Percentiles rank a stretch among this genome's conserved stretches.
Evolutionary conservation across 2,797 vertebrate genomes (phyloP).

Genomic region (Leontocebus nigricollis): DNA sequence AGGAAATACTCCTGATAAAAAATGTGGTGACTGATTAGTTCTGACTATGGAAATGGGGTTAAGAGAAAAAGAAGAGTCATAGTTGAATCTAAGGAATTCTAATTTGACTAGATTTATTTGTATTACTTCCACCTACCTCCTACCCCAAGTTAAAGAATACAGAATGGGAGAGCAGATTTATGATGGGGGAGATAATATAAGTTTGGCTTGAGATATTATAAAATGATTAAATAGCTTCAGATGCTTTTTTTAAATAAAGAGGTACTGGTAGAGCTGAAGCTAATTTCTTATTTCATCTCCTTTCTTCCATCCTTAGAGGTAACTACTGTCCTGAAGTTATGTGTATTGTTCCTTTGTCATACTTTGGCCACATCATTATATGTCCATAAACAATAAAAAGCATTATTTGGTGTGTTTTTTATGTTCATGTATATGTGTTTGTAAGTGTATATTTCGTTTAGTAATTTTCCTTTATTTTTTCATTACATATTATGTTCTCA

Average conservation of each 20-base stretch:
- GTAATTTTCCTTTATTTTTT: slow-evolving; percentile 3
- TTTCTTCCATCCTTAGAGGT: not conserved
- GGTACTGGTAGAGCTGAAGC: not conserved
- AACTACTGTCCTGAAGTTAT: not conserved
- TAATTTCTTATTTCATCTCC: not conserved
- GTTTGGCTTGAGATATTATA: not conserved
- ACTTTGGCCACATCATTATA: not conserved
- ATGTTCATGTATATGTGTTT: not conserved
- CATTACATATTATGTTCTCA: not conserved
- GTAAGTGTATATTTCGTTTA: not conserved
- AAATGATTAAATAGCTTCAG: slow-evolving; percentile 11
- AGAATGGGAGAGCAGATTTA: not conserved
- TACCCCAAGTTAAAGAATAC: not conserved
- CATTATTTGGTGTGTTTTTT: not conserved
- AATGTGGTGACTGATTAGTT: not conserved
- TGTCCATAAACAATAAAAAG: not conserved
- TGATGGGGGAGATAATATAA: not conserved
- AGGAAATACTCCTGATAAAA: not conserved
- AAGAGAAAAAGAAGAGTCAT: not conserved
- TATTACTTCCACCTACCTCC: not conserved
- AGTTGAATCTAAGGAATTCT: not conserved
- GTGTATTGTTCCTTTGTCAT: not conserved
- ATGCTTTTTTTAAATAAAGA: slow-evolving; percentile 21
- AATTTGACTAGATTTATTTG: not conserved
- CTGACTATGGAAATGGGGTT: not conserved